A percentile compares a stretch with the other conserved stretches of the same genome.
Evolutionary conservation across 2,888 invertebrate genomes (phyloP).

Genomic region (Chrysodeixis includens): DNA sequence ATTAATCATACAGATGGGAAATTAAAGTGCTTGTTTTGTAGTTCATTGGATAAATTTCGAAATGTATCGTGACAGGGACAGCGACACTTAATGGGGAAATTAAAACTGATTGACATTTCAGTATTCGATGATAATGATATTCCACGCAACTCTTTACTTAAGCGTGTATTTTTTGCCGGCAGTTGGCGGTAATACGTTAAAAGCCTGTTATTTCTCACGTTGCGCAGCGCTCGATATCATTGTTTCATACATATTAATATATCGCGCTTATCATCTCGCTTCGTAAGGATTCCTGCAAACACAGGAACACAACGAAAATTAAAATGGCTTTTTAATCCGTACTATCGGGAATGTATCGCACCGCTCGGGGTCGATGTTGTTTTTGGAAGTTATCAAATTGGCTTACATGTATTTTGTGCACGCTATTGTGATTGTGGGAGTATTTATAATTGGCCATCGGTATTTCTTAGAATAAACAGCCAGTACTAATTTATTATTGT

Average conservation of each 20-base stretch:
- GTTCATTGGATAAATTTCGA: not conserved
- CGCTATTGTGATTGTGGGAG: no score
- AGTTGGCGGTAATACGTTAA: conserved; percentile 28
- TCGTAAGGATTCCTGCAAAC: not conserved
- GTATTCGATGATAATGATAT: no score
- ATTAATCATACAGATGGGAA: not conserved
- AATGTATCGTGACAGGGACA: no score
- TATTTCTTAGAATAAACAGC: no score
- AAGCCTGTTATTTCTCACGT: conserved; percentile 41
- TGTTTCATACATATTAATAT: conserved; percentile 11
- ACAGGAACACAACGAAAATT: not conserved
- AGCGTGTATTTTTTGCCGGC: not conserved
- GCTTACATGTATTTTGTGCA: not conserved
- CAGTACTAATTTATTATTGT: no score
- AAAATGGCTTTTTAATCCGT: conserved; percentile 2
- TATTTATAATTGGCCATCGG: no score
- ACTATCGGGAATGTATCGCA: not conserved
- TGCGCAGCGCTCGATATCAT: conserved; percentile 8
- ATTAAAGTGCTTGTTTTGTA: not conserved
- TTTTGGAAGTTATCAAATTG: not conserved
- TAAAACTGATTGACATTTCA: no score
- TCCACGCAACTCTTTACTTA: no score
- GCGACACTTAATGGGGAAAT: no score
- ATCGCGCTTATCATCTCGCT: not conserved
- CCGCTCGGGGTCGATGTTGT: not conserved